Base-by-base conservation (phyloP, 2,113 vertebrate genomes). In the Marmota monax region DNA sequence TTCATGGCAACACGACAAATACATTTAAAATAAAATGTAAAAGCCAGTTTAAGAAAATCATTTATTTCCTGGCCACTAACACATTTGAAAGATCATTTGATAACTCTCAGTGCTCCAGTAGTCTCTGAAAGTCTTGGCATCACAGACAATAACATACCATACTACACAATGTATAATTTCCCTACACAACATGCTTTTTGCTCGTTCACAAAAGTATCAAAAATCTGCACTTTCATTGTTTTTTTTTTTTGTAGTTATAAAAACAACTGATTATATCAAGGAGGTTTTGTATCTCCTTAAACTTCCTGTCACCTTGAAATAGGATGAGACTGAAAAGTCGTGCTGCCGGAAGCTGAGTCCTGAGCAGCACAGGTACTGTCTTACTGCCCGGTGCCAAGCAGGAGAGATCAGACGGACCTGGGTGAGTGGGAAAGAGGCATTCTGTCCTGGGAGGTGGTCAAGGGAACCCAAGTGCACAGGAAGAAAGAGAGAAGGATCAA, bases 21-120 rank as follows among this genome's bases (percentile, higher is more conserved):
- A 72, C 25, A 23, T 85, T 74, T 94, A 58, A 87, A 78, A 72
- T 77, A 72, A 79, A 96, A 65, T 73, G 42, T 78, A 48, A 86
- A 92, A 63, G 9, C 0, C 42, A 69, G n/a, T 88, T 73, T 27
- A 63, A 63, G 48, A 61, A 87, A 93, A 88, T 17, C 20, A 90
- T 39, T 84, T 69, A 34, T 51, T 85, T 96, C 45, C 37, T 34
- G 27, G 53, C 37, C 27, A 42, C 27, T 45, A 61, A 67, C 58
- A 87, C 45, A 39, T 88, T 82, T 94, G n/a, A 63, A 63, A 37
- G 69, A 56, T 84, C 48, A 45, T 45, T 45, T 48, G 14, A 5
- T 32, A 73, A 69, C 8, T 32, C 12, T 78, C 34, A 79, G 51
- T 25, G 72, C 25, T 53, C 42, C 22, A 73, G 16, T 27, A n/a